Conservation (phyloP, 2,113 vertebrate species). For the Pomatorhinus ruficollis region DNA sequence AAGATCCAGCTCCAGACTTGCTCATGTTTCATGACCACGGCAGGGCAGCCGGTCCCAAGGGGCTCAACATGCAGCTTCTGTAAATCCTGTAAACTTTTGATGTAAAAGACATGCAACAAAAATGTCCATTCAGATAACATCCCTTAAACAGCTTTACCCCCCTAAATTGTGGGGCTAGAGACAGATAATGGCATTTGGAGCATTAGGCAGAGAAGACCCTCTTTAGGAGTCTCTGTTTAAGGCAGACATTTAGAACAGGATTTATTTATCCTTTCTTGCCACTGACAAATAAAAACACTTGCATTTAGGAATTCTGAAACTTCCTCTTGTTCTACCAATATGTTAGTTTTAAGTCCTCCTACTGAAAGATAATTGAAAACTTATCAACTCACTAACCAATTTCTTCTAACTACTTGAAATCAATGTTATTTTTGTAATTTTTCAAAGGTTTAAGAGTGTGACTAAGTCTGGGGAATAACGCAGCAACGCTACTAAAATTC, state of each 20-base stretch:
- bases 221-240: background rate
- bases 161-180: background rate
- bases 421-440: background rate
- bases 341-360: background rate
- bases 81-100: background rate
- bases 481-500: background rate
- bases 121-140: background rate
- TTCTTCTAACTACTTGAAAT: background rate
- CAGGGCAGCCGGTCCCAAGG: background rate
- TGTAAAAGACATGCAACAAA: fast-evolving
- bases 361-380: background rate
- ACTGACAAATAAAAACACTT: background rate
- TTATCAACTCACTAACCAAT: background rate
- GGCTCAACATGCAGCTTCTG: background rate
- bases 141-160: background rate
- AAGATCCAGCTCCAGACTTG: background rate
- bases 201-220: background rate
- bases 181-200: background rate
- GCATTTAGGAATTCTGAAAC: background rate
- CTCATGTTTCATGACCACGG: too few relatives aligned
- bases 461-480: background rate
- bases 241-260: background rate
- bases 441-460: background rate
- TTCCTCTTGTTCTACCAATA: background rate
- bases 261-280: background rate